Evolutionary conservation across 2,797 vertebrate genomes (phyloP).

Genomic region (Ciconia nigra): DNA sequence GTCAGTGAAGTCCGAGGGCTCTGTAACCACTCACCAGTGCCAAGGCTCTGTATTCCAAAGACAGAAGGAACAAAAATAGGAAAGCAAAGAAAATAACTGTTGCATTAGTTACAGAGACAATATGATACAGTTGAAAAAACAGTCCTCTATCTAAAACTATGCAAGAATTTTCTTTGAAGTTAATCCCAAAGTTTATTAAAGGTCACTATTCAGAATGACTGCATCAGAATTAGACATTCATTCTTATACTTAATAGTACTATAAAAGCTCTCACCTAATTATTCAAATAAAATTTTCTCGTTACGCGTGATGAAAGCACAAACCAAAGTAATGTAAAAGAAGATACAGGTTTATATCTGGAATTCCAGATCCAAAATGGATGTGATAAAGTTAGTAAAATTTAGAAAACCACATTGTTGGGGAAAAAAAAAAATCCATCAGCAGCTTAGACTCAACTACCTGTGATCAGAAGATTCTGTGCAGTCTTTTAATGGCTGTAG

Average conservation of each 20-base stretch:
- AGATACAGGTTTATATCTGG: not conserved
- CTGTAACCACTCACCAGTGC: not conserved
- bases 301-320: not conserved
- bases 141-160: not conserved
- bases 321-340: not conserved
- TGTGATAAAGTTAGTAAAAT: not conserved
- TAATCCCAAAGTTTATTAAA: not conserved
- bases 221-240: not conserved
- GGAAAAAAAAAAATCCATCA: not conserved
- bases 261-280: not conserved
- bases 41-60: not conserved
- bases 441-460: not conserved
- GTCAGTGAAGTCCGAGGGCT: rapidly evolving
- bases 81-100: not conserved
- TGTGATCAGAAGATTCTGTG: not conserved
- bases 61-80: not conserved
- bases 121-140: not conserved
- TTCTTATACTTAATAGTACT: not conserved
- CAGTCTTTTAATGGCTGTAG: not conserved
- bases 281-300: not conserved
- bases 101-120: not conserved
- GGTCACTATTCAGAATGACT: not conserved
- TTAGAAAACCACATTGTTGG: not conserved
- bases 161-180: not conserved
- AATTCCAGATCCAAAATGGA: not conserved